Evolutionary conservation across 2,888 invertebrate species (phyloP).

Genomic region (Drosophila percnosoma): DNA sequence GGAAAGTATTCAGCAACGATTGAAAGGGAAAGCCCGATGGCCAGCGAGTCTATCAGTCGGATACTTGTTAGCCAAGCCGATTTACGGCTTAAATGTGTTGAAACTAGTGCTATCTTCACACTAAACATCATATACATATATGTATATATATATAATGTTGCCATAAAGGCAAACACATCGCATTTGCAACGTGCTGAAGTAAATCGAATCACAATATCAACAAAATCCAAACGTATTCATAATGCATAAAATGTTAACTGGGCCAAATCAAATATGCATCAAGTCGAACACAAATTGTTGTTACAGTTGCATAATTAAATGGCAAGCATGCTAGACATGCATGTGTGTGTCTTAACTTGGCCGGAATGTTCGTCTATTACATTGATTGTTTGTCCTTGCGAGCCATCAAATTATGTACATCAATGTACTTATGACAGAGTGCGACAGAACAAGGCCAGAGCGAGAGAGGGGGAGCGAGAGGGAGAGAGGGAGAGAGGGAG

Average conservation of each 20-base stretch:
- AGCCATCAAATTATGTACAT: constrained; percentile 3
- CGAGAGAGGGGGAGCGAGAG: background rate
- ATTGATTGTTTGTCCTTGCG: constrained; percentile 15
- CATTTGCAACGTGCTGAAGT: background rate
- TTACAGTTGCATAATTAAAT: constrained; percentile 20
- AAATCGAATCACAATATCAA: background rate
- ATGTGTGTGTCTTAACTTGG: background rate
- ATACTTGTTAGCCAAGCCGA: background rate
- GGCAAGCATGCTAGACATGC: background rate
- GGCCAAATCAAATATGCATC: background rate
- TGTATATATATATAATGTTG: background rate
- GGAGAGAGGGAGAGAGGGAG: background rate
- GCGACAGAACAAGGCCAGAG: background rate
- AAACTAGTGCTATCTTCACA: background rate
- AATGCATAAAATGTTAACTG: background rate
- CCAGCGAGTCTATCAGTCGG: background rate
- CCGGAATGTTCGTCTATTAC: constrained; percentile 18
- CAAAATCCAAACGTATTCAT: background rate
- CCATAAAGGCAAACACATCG: background rate
- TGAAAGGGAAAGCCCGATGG: too few species aligned
- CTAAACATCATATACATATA: background rate
- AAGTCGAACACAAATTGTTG: background rate
- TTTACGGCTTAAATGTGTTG: background rate
- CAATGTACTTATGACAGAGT: constrained; percentile 6
- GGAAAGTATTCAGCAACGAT: too few species aligned